Base-by-base conservation (phyloP, 2,888 invertebrate species). In the Dynastes hyllus region DNA sequence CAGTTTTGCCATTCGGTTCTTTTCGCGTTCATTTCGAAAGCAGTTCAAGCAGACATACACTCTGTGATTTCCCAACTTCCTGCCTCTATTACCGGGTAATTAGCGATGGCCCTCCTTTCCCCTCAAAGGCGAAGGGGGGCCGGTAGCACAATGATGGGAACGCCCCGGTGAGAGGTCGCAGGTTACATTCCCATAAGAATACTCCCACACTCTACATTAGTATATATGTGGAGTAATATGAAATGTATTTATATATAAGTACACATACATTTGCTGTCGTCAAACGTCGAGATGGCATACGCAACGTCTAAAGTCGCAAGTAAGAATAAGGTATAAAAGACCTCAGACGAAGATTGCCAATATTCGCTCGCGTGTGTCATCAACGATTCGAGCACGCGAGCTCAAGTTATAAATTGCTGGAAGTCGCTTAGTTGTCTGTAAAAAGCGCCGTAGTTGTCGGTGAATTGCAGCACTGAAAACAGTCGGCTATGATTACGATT, bases 171-270 rank as follows among this genome's bases (percentile, higher is more conserved):
- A 88, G 87, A 88, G 88, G 88, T 88, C 88, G 87, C 85, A 84
- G 89, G 88, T 89, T 88, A 88, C 84, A 87, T 89, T 89, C 89
- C 88, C 89, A 89, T 88, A 88, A 88, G 89, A 89, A 89, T 88
- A 88, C 87, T 89, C 88, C 88, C 88, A 89, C 88, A 89, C 87
- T 89, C 87, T 83, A 88, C 86, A 88, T 88, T 87, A 86, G 85
- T 80, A 78, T 81, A 58, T 58, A 82, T 79, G 81, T 82, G 82
- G 82, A 81, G 82, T 82, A 83, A 82, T 81, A 78, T 78, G 78
- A 61, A 75, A 61, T 75, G 61, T 61, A 16, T 75, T 75, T 75
- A 75, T 61, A 61, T 45, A 29, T 29, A 50, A 13, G 22, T 58
- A 58, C 22, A 45, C 45, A 45, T 37, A 37, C 32, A 37, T 37